Evolutionary conservation across 2,888 invertebrate species (phyloP), one percentile per base, ranked within the genome.

Genomic region (Lithophane ornitopus): DNA sequence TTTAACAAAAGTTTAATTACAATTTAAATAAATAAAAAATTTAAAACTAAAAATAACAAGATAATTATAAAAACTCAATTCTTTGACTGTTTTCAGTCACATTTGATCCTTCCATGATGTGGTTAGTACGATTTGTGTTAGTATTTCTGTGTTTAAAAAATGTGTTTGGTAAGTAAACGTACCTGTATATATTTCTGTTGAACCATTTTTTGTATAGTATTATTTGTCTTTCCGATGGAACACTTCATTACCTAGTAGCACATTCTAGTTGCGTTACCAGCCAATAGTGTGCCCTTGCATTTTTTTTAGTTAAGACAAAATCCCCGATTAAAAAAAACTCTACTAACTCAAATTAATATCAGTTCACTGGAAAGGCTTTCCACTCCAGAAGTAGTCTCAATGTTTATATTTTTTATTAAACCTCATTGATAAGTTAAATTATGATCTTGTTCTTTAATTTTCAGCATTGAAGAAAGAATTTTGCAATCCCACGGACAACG

Each of bases 401-500:
- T 72, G 7, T 54, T 54, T 54, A n/a, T 11, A 16, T n/a, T n/a
- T n/a, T n/a, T n/a, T n/a, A n/a, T n/a, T 28, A 34, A 44, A 28
- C 22, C 0, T 63, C 0, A 70, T 34, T 8, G 0, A 11, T 22
- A 46, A 72, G 12, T 41, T 2, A 58, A 73, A 16, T 9, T 2
- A 49, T n/a, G 11, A 0, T 52, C 28, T 19, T 41, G 22, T 61
- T 46, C 22, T 62, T 58, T 34, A 22, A 52, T 46, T 82, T 70
- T 44, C 70, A 84, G 85, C 78, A 19, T 6, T 41, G 4, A 41
- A 63, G 19, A 77, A 73, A 41, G 54, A 63, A 65, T 34, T 70
- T 28, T 85, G 85, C 19, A 39, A 70, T 0, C 58, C 70, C 6
- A 49, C 19, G 3, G 85, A 85, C 44, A 56, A 72, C 7, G 58